Evolutionary conservation across 1,140 invertebrate genomes (phyloP).

Genomic region (Bombus balteatus): DNA sequence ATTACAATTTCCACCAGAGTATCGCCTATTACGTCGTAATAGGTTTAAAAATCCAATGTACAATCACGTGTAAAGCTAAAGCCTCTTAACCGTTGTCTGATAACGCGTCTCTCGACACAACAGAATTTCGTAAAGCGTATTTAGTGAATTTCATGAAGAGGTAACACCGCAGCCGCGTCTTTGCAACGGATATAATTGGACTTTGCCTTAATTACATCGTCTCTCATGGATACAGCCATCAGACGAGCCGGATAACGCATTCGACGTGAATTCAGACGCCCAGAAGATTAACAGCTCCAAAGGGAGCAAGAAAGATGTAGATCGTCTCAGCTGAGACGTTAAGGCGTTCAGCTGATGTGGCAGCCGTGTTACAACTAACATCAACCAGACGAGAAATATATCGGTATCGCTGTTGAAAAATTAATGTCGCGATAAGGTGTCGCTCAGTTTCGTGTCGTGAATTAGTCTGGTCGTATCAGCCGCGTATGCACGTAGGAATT

Average conservation of each 20-base stretch:
- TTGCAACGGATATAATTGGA: conserved; percentile 52
- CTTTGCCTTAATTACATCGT: conserved; percentile 38
- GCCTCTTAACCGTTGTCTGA: neutral
- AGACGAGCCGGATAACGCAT: conserved; percentile 44
- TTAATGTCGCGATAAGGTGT: neutral
- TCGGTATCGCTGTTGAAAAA: neutral
- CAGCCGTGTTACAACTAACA: neutral
- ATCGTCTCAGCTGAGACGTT: conserved; percentile 32
- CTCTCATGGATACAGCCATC: conserved; percentile 23
- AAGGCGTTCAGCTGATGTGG: conserved; percentile 24
- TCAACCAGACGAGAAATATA: neutral
- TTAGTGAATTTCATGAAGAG: neutral
- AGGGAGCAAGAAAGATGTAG: conserved; percentile 34
- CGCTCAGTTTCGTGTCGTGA: neutral
- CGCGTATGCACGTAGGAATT: too few species aligned
- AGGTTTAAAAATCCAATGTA: conserved; percentile 10
- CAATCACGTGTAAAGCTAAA: neutral
- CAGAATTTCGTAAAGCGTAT: conserved; percentile 8
- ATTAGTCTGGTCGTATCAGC: neutral
- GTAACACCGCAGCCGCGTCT: neutral
- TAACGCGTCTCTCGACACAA: conserved; percentile 3
- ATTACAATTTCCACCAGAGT: neutral
- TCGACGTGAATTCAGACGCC: conserved; percentile 34
- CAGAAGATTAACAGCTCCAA: conserved; percentile 41
- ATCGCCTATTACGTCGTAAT: too few species aligned